These are phyloP conservation scores for Caenorhabditis auriculariae DNA, from an alignment of 2,888 invertebrate genomes.

Conservation along the genomic window DNA sequence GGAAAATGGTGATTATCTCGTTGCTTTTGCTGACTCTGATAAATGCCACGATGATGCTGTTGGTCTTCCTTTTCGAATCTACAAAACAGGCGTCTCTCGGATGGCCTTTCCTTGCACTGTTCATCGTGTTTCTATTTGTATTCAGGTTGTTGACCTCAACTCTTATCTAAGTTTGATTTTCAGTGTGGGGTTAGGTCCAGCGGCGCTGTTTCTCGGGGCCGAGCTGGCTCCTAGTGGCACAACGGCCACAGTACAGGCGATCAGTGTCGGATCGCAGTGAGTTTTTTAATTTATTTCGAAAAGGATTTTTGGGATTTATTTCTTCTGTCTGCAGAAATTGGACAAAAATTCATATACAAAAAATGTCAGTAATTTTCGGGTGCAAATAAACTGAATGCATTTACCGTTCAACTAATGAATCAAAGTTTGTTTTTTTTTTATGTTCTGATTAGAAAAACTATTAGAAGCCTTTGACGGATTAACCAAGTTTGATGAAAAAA, in stretches of 20 bases:
- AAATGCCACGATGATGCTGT: constrained; percentile 46
- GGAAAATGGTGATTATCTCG: constrained; percentile 42
- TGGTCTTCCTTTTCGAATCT: constrained; percentile 31
- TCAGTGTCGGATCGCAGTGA: constrained; percentile 28
- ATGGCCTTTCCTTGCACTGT: constrained; percentile 42
- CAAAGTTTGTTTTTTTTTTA: too few relatives aligned
- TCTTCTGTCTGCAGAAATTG: too few relatives aligned
- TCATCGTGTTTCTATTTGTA: constrained; percentile 45
- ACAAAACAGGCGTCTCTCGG: constrained; percentile 24
- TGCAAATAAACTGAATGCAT: too few relatives aligned
- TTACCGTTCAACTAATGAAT: too few relatives aligned
- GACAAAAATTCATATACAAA: too few relatives aligned
- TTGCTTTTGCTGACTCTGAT: constrained; percentile 37
- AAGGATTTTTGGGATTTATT: too few relatives aligned
- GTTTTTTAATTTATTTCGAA: not conserved
- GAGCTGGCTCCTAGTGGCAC: constrained; percentile 42
- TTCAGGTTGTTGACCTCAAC: constrained; percentile 28
- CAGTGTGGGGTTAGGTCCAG: constrained; percentile 53
- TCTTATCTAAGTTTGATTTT: constrained; percentile 6
- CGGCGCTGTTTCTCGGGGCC: constrained; percentile 53
- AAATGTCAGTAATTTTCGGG: too few relatives aligned
- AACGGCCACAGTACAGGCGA: constrained; percentile 28
- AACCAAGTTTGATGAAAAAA: not conserved
- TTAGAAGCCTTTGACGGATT: too few relatives aligned
- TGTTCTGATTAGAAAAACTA: too few relatives aligned